A percentile compares a stretch with the other conserved stretches of the same genome.
Evolutionary conservation across 1,140 invertebrate genomes (phyloP).

Genomic region (Physella acuta): DNA sequence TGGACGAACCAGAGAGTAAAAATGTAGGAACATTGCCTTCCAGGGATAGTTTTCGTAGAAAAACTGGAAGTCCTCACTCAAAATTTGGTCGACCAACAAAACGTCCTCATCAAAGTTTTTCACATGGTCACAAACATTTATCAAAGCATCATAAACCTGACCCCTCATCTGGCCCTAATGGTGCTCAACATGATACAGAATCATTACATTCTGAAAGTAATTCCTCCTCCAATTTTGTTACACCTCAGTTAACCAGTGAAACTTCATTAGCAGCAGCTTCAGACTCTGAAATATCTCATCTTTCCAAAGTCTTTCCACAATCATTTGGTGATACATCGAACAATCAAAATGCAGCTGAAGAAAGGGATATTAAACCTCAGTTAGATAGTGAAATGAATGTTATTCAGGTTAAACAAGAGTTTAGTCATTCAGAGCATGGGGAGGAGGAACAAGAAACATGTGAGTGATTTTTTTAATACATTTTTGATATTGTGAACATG

Average conservation of each 20-base stretch:
- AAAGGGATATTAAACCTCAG: conserved; percentile 20
- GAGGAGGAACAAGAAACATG: conserved; percentile 19
- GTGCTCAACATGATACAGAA: conserved; percentile 14
- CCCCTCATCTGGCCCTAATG: conserved; percentile 1
- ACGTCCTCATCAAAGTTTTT: conserved; percentile 15
- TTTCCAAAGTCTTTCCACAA: conserved; percentile 23
- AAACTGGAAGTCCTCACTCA: conserved; percentile 2
- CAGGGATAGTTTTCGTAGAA: background rate
- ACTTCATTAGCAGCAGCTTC: conserved; percentile 9
- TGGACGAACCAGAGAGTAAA: conserved; percentile 25
- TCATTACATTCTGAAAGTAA: conserved; percentile 18
- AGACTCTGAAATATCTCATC: conserved; percentile 18
- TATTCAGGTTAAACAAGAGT: conserved; percentile 21
- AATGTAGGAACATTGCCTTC: conserved; percentile 17
- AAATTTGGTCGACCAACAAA: conserved; percentile 12
- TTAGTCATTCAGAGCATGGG: conserved; percentile 6
- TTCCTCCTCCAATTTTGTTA: conserved; percentile 1
- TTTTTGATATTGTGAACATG: background rate
- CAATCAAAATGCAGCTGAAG: conserved; percentile 1
- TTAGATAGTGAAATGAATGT: conserved; percentile 19
- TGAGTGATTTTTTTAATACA: conserved; percentile 5
- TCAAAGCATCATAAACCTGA: conserved; percentile 11
- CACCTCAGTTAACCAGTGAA: conserved; percentile 6
- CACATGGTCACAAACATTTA: conserved; percentile 9
- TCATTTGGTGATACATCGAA: conserved; percentile 14